Evolutionary conservation across 2,888 invertebrate species (phyloP).

Genomic region (Cryptocephalus primarius): DNA sequence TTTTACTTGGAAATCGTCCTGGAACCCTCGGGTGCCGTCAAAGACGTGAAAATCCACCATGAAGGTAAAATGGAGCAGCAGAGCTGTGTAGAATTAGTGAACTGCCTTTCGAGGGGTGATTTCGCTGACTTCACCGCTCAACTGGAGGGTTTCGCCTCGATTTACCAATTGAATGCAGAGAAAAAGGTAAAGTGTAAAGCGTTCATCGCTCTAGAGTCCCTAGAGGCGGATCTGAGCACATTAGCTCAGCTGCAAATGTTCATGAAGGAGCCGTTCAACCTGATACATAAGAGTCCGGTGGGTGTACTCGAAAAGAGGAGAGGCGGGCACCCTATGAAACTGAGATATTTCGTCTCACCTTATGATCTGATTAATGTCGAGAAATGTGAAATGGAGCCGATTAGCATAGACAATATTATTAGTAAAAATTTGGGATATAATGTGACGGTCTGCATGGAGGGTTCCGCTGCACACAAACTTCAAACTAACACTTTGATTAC

Average conservation of each 20-base stretch:
- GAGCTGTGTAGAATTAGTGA: slow-evolving; percentile 81
- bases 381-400: slow-evolving; percentile 56
- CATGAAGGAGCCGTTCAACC: slow-evolving; percentile 57
- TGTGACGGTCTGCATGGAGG: slow-evolving; percentile 83
- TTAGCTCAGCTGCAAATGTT: slow-evolving; percentile 68
- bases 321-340: slow-evolving; percentile 86
- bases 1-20: slow-evolving; percentile 87
- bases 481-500: slow-evolving; percentile 63
- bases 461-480: slow-evolving; percentile 73
- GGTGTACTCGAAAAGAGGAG: slow-evolving; percentile 73
- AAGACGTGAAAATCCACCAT: slow-evolving; percentile 86
- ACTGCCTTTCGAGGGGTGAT: slow-evolving; percentile 73
- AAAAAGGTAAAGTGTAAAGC: slow-evolving; percentile 92
- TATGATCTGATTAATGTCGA: slow-evolving; percentile 80
- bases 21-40: slow-evolving; percentile 71
- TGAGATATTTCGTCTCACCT: slow-evolving; percentile 89
- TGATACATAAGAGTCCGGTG: slow-evolving; percentile 81
- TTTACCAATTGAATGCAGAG: slow-evolving; percentile 89
- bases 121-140: slow-evolving; percentile 88
- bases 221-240: slow-evolving; percentile 80
- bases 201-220: slow-evolving; percentile 64
- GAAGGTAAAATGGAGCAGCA: slow-evolving; percentile 76
- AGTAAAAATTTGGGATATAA: slow-evolving; percentile 67
- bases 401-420: slow-evolving; percentile 64
- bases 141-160: slow-evolving; percentile 68